Conservation (phyloP, 1,140 invertebrate species). For the Batillaria attramentaria region DNA sequence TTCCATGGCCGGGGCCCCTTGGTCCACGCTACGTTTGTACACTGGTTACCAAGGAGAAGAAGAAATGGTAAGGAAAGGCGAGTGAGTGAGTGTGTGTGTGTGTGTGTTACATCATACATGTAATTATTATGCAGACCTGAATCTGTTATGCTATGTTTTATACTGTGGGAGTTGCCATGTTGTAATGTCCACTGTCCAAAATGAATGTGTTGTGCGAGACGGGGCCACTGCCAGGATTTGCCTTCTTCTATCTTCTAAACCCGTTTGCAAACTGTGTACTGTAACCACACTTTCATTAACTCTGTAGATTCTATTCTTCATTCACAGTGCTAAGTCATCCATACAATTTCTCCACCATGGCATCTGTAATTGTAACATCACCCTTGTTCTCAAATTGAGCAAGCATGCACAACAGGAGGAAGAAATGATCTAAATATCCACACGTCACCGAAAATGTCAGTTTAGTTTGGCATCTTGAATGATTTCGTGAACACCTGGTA, state of each 20-base stretch:
- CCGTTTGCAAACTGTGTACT: no score
- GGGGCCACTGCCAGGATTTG: no score
- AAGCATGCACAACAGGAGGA: no score
- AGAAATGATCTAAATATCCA: background rate
- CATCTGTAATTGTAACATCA: no score
- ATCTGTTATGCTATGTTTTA: background rate
- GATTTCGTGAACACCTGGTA: background rate
- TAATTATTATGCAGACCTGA: background rate
- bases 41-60: background rate
- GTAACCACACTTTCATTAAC: no score
- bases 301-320: no score
- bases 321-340: no score
- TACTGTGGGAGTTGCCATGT: background rate
- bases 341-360: no score
- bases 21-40: constrained; percentile 29
- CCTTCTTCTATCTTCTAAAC: no score
- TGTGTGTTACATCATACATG: background rate
- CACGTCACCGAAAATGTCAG: background rate
- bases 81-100: background rate
- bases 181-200: background rate
- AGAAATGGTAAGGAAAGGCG: background rate
- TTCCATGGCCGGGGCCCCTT: background rate
- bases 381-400: no score
- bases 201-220: no score
- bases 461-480: background rate